Base-by-base conservation (phyloP, 2,888 invertebrate genomes). In the Lasioglossum zephyrum region DNA sequence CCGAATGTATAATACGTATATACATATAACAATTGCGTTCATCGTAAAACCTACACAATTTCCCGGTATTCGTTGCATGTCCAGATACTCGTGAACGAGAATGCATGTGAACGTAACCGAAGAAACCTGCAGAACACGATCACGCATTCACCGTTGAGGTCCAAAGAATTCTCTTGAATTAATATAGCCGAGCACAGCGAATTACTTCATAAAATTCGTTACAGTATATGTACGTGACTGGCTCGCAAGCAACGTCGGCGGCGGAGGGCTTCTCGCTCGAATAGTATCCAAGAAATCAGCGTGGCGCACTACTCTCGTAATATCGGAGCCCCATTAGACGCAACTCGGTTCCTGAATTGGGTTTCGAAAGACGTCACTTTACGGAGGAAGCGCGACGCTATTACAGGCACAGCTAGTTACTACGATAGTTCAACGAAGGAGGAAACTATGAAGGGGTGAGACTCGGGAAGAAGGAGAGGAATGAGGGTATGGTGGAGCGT, bases 371-470 rank as follows among this genome's bases (percentile, higher is more conserved):
- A 92, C 92, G 92, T 92, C 92, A 91, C 92, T 93, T 93, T 92
- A 91, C 91, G 91, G 89, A 91, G 91, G 90, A 89, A 91, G 89
- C 89, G 90, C 91, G 90, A 87, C 89, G 90, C 91, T 91, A 92
- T 92, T 92, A 92, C 91, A 92, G 91, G 92, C 92, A 93, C 92
- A 91, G 92, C 91, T 92, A 92, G 93, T 93, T 93, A 93, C 90
- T 91, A 87, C 90, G 92, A 90, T 91, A 92, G 92, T 92, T 90
- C 73, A 85, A 86, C 85, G 84, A 76, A 76, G 82, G 44, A 26
- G 81, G 73, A 66, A 76, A 74, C 77, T 82, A 49, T 69, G 85
- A 66, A 77, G 77, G 81, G 79, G 39, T 26, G 60, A 49, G 83
- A 82, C 76, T 66, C 63, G 78, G 80, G 82, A 82, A 73, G 85